Conservation (phyloP, 2,113 vertebrate species). For the Mus pahari region DNA sequence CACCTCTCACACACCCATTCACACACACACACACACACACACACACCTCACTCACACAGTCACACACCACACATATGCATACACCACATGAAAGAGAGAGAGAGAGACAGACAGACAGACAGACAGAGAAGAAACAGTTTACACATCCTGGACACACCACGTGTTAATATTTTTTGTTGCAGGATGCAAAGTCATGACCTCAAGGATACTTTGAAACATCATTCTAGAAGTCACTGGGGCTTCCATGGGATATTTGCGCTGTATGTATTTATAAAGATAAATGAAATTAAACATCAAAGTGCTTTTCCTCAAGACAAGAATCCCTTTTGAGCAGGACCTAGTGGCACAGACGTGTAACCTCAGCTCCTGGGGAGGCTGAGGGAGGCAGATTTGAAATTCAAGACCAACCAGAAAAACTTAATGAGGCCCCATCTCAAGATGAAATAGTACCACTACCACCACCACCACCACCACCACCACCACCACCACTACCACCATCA, state of each 20-base stretch:
- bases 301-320: background rate
- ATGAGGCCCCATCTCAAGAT: too few species aligned
- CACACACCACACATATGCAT: too few species aligned
- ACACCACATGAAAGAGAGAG: too few species aligned
- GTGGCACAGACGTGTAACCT: background rate
- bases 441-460: background rate
- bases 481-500: too few species aligned
- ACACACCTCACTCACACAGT: too few species aligned
- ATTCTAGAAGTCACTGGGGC: background rate
- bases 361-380: background rate
- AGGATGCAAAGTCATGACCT: background rate
- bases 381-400: background rate
- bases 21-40: too few species aligned
- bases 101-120: too few species aligned
- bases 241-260: background rate
- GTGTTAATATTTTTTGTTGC: too few species aligned
- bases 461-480: too few species aligned
- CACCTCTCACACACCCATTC: background rate
- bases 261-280: background rate
- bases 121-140: background rate
- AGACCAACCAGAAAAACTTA: background rate
- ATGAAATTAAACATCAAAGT: background rate
- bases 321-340: background rate
- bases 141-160: background rate
- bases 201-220: background rate